These are phyloP conservation scores for Zaprionus ornatus DNA, from an alignment of 1,140 invertebrate species.

Conservation along the genomic window DNA sequence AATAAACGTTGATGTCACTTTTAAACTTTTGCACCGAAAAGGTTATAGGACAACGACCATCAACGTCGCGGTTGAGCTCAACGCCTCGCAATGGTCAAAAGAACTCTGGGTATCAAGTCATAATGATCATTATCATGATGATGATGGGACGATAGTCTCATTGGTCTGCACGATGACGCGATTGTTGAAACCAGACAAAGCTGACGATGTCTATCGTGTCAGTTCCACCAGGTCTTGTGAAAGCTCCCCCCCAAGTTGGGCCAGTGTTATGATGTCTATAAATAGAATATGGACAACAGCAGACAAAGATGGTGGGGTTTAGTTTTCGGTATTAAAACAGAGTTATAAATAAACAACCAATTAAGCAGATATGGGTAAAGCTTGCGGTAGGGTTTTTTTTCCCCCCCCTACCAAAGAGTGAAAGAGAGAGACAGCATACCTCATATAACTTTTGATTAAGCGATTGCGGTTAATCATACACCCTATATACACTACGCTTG, in stretches of 20 bases:
- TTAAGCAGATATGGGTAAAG: slow-evolving; percentile 47
- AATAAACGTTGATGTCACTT: slow-evolving; percentile 81
- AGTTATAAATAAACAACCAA: slow-evolving; percentile 57
- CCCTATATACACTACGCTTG: not conserved
- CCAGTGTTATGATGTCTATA: slow-evolving; percentile 54
- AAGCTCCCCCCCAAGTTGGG: slow-evolving; percentile 49
- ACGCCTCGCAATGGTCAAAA: slow-evolving; percentile 21
- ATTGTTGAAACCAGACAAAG: slow-evolving; percentile 23
- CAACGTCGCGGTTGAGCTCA: slow-evolving; percentile 18
- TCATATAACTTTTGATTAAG: slow-evolving; percentile 20
- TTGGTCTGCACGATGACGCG: slow-evolving; percentile 26
- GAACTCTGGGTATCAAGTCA: slow-evolving; percentile 4
- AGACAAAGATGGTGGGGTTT: slow-evolving; percentile 8
- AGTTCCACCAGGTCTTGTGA: slow-evolving; percentile 50
- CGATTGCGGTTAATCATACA: slow-evolving; percentile 30
- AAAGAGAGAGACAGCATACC: not conserved
- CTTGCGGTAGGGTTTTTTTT: slow-evolving; percentile 62
- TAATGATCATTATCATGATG: slow-evolving; percentile 1
- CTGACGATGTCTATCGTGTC: slow-evolving; percentile 30
- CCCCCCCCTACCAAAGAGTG: not conserved
- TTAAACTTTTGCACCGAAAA: slow-evolving; percentile 49
- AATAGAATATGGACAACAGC: slow-evolving; percentile 45
- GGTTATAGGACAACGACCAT: slow-evolving; percentile 77
- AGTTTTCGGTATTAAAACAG: slow-evolving; percentile 30
- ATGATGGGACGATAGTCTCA: slow-evolving; percentile 30